phyloP scores from a whole-genome alignment of 1,140 invertebrate species.

The Chelonus insularis region DNA sequence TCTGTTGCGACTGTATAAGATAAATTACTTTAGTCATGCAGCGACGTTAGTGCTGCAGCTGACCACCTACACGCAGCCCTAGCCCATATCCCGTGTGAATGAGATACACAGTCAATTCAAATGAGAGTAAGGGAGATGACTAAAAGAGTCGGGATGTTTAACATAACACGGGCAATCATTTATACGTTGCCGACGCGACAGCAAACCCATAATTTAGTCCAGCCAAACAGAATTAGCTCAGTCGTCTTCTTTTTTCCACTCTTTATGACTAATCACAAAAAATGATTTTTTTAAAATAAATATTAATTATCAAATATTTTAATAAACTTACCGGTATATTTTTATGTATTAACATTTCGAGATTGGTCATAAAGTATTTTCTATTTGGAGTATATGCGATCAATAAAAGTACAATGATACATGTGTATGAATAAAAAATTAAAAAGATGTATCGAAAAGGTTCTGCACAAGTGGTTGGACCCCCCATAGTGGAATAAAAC shows the following conservation, averaged over 20 bases:
- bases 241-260: slow-evolving; percentile 30
- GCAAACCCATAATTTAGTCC: slow-evolving; percentile 58
- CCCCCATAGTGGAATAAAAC: slow-evolving; percentile 55
- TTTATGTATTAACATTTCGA: too few relatives aligned
- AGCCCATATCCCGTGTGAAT: slow-evolving; percentile 44
- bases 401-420: slow-evolving; percentile 3
- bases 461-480: slow-evolving; percentile 37
- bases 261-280: slow-evolving; percentile 1
- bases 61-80: slow-evolving; percentile 42
- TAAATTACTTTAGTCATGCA: slow-evolving; percentile 55
- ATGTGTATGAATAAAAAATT: slow-evolving; percentile 3
- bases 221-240: slow-evolving; percentile 50
- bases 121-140: slow-evolving; percentile 7
- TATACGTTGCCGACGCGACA: slow-evolving; percentile 54
- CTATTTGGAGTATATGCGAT: background rate
- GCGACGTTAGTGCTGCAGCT: slow-evolving; percentile 16
- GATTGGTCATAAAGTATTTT: too few relatives aligned
- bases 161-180: slow-evolving; percentile 61
- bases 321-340: too few relatives aligned
- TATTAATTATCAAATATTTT: background rate
- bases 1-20: slow-evolving; percentile 51
- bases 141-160: slow-evolving; percentile 49
- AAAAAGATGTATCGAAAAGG: slow-evolving; percentile 14
- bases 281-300: slow-evolving; percentile 12
- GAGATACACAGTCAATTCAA: slow-evolving; percentile 25